Percentiles rank a stretch among this genome's conserved stretches.
Conservation (phyloP, 2,888 invertebrate genomes). For the Seladonia tumulorum region DNA sequence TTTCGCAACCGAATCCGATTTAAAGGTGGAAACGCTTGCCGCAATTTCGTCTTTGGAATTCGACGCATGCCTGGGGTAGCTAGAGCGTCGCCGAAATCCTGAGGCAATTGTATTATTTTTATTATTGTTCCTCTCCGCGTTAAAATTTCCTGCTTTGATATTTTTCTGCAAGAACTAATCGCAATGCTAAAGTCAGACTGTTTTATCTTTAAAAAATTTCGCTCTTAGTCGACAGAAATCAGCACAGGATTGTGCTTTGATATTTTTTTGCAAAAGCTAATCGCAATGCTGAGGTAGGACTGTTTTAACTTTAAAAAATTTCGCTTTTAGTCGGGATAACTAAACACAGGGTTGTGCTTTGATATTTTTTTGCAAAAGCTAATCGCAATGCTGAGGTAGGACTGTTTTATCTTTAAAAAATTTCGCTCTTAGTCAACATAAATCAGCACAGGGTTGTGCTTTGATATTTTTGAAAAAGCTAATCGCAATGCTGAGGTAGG, state of each 20-base stretch:
- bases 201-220: too few relatives aligned
- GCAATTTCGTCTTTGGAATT: not conserved
- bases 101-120: not conserved
- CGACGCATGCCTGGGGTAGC: not conserved
- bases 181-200: too few relatives aligned
- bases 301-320: not conserved
- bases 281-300: not conserved
- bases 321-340: not conserved
- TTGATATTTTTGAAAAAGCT: too few relatives aligned
- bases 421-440: not conserved
- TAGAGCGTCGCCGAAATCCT: not conserved
- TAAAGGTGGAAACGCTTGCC: slow-evolving; percentile 31
- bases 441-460: not conserved
- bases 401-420: not conserved
- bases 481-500: not conserved
- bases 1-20: slow-evolving; percentile 78
- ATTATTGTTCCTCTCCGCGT: not conserved
- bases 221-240: too few relatives aligned
- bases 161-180: too few relatives aligned
- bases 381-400: not conserved
- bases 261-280: too few relatives aligned
- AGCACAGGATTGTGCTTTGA: too few relatives aligned
- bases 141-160: not conserved
- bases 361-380: too few relatives aligned
- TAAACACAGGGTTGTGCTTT: not conserved